Evolutionary conservation across 2,888 invertebrate genomes (phyloP), one percentile per base, ranked within the genome.

Genomic region (Hermaeophaga mercurialis): DNA sequence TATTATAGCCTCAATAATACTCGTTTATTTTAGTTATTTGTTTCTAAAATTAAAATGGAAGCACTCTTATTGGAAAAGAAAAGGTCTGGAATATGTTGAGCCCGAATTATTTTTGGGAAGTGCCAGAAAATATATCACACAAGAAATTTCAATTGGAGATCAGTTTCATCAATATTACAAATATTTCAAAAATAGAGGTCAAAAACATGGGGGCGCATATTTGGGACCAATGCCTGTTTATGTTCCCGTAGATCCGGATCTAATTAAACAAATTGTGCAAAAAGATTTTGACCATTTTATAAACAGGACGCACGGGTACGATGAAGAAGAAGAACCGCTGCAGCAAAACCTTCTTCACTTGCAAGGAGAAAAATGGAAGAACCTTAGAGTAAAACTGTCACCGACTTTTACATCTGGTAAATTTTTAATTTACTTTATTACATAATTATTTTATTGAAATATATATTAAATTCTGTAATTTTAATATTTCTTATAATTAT

Each of bases 211-310:
- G 0, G 71, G 71, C 9, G 39, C 59, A n/a, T 70, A 66, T 41
- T 53, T 62, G 4, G 58, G 66, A 17, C 11, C 46, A 9, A 38
- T 41, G 26, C 66, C 66, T n/a, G 22, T 54, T 3, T 61, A 62
- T 12, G 43, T 70, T 7, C 61, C 64, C 5, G 46, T 63, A 0
- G 69, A 72, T 57, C 47, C 63, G 9, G 66, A 70, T 19, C 50
- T 68, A 14, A 24, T 66, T 6, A 69, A 67, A 50, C 75, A 78
- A 31, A 74, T 86, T 11, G 66, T 85, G 65, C 80, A 81, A 26
- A 82, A 79, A 59, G 85, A 86, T 64, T 86, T 84, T 59, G 74
- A 74, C 2, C 75, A 82, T 68, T 86, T 87, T 58, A 81, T 82
- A 67, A 84, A 85, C 54, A 82, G 85, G 43, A 22, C 22, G 22